Conservation (phyloP, 2,888 invertebrate species). For the Buathra laborator region DNA sequence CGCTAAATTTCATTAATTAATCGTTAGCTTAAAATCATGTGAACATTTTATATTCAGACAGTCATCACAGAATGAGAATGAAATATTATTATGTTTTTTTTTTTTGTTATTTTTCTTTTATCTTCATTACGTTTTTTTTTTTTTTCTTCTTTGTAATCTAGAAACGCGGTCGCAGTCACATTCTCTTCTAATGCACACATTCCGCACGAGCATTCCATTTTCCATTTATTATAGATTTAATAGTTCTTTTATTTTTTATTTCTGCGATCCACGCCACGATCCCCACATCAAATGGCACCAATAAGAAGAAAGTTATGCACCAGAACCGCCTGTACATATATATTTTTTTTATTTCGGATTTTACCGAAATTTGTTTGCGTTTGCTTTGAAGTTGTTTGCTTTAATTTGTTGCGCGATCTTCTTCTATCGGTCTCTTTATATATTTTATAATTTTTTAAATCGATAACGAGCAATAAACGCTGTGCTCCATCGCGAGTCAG, state of each 20-base stretch:
- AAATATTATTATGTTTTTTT: conserved; percentile 75
- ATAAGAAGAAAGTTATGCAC: conserved; percentile 58
- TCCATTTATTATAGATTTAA: conserved; percentile 48
- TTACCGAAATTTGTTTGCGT: conserved; percentile 48
- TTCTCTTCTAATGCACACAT: conserved; percentile 62
- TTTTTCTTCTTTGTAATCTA: conserved; percentile 59
- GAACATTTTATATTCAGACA: conserved; percentile 81
- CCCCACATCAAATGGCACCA: conserved; percentile 63
- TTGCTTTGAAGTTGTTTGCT: too few relatives aligned
- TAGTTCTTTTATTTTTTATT: conserved; percentile 14
- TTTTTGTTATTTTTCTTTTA: conserved; percentile 40
- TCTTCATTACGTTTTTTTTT: conserved; percentile 24
- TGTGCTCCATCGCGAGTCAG: conserved; percentile 30
- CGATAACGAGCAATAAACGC: conserved; percentile 30
- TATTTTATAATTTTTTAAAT: conserved; percentile 1
- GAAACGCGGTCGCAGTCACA: conserved; percentile 75
- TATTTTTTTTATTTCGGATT: conserved; percentile 71
- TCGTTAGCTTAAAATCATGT: conserved; percentile 78
- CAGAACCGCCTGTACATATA: conserved; percentile 63
- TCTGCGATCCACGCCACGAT: conserved; percentile 60
- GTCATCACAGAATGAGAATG: conserved; percentile 84
- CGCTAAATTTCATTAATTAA: conserved; percentile 75
- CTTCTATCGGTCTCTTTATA: conserved; percentile 8
- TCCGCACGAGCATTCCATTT: conserved; percentile 40
- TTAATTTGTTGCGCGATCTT: not conserved